Base-by-base conservation (phyloP, 1,140 invertebrate genomes). In the Sarcophaga peregrina region DNA sequence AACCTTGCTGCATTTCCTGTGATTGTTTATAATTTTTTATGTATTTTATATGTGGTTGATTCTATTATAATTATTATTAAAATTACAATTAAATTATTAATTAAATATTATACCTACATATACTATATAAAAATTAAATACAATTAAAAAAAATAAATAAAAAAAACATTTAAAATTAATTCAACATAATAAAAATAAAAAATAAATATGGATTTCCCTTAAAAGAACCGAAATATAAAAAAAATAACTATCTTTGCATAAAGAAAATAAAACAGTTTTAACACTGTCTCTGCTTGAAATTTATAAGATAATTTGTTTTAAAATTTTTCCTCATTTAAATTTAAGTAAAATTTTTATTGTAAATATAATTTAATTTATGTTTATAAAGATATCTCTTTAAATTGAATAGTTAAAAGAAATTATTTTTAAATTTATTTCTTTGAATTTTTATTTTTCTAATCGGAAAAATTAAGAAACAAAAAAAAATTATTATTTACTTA, bases 31-130 rank as follows among this genome's bases (percentile, higher is more conserved):
- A 20, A 68, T 68, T 68, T 58, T 68, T 68, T 68, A 20, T 68
- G 62, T 68, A 68, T 68, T 68, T 68, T 68, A 68, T 68, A 68
- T 68, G 62, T 68, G 62, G 62, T 68, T 68, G 62, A 68, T 68
- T 68, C 62, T 68, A 68, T 20, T 17, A 68, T 68, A 20, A 68
- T 68, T 25, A 68, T 20, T 25, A 68, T 68, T 68, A 68, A 15
- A 25, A 68, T 52, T 68, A 68, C n/a, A 25, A 68, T 52, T 13
- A 3, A 52, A 52, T 10, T 10, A 52, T 10, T 3, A 52, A 52
- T 9, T 52, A 52, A 52, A 10, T 52, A 52, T 52, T 52, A 52
- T 52, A 52, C 8, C 13, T 52, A 9, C 50, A 52, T 10, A 13
- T 52, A 52, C n/a, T 37, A 37, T 37, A 37, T 37, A 37, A 37